Evolutionary conservation across 2,797 vertebrate genomes (phyloP), one percentile per base, ranked within the genome.

Genomic region (Odontamblyopus rebecca): DNA sequence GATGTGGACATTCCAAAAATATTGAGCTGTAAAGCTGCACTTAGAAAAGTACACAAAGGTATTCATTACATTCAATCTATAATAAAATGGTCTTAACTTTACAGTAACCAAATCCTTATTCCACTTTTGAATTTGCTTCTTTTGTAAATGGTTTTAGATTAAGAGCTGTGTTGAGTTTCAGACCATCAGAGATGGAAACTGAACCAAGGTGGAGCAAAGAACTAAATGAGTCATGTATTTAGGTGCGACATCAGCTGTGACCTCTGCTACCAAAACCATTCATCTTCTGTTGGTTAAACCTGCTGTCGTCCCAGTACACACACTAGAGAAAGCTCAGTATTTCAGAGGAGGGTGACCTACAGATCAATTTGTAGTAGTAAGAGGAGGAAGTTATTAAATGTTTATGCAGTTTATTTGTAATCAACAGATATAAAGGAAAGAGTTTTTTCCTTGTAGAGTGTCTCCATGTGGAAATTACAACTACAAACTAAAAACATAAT

Each of bases 161-260:
- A 23, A 51, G 18, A 71, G 70, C 48, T 66, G 44, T 61, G 38
- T 51, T 60, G 56, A 27, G 38, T 62, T 69, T 71, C 23, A 50
- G 72, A 67, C 35, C 35, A 75, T 59, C 19, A 68, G 53, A 69
- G 64, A 78, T 35, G 59, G 67, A 70, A 72, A 76, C 54, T 30
- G 35, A 67, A 73, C 38, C 60, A 57, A 61, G 69, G 41, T 30
- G 69, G 30, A 73, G 70, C 60, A 38, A 19, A 65, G 23, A 56
- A 61, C 61, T 19, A n/a, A 26, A 76, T 60, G 61, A 80, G 56
- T 69, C 48, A 63, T 35, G 72, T 23, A 64, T 59, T 61, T 60
- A 56, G 62, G 56, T 41, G 12, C 56, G 62, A 70, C 61, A 50
- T 50, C 44, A 77, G 76, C 60, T 60, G 19, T 41, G 69, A 61